phyloP scores from a whole-genome alignment of 2,113 vertebrate genomes.

The Pithys albifrons region DNA sequence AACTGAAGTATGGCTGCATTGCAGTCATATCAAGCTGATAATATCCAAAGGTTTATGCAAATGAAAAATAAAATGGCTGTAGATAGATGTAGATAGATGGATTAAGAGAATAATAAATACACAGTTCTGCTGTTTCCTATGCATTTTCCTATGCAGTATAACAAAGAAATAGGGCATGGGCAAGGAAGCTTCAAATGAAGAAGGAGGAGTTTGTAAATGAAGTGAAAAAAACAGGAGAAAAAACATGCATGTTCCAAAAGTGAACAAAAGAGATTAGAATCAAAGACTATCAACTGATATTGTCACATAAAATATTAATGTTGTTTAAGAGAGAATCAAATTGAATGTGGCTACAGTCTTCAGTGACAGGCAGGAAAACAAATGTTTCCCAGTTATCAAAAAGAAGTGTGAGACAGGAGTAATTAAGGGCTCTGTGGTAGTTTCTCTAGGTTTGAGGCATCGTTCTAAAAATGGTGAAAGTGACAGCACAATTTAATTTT shows the following conservation, averaged over 20 bases:
- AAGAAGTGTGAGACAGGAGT: constrained; percentile 8
- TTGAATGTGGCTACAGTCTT: neutral
- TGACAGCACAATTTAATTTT: neutral
- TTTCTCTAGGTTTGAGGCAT: neutral
- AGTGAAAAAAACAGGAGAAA: neutral
- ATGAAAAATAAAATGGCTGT: neutral
- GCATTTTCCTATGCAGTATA: neutral
- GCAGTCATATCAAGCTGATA: neutral
- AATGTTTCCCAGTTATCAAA: neutral
- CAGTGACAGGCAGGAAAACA: constrained; percentile 2
- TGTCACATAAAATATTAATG: neutral
- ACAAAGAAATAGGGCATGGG: neutral
- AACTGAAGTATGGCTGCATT: neutral
- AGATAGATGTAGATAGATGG: neutral
- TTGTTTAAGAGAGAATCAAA: neutral
- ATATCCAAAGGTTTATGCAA: neutral
- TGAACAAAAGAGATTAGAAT: neutral
- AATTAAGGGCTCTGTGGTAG: neutral
- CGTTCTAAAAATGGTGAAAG: neutral
- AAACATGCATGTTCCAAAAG: neutral
- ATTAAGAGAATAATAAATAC: neutral
- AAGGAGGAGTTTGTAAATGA: neutral
- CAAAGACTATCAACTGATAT: neutral
- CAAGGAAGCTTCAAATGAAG: neutral
- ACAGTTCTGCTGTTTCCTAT: neutral